phyloP scores from a whole-genome alignment of 2,888 invertebrate genomes.

The Eremobia ochroleuca region DNA sequence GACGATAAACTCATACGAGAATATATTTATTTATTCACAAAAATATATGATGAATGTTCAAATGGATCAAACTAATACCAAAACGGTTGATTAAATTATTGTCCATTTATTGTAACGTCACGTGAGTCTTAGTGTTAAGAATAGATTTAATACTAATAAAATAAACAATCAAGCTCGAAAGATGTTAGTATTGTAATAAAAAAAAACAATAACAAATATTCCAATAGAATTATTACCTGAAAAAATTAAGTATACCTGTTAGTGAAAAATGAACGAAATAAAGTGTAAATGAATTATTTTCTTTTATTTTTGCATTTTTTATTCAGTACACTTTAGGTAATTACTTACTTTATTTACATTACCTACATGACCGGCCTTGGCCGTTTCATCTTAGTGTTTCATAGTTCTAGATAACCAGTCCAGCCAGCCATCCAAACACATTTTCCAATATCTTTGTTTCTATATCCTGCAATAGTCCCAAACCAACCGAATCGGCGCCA shows the following conservation, averaged over 20 bases:
- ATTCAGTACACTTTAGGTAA: background rate
- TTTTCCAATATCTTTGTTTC: too few species aligned
- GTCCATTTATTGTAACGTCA: conserved; percentile 48
- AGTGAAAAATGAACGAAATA: conserved; percentile 71
- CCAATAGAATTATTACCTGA: conserved; percentile 72
- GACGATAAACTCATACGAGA: conserved; percentile 1
- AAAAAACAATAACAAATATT: conserved; percentile 69
- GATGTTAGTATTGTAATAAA: conserved; percentile 51
- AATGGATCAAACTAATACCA: conserved; percentile 9
- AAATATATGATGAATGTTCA: background rate
- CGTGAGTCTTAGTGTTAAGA: conserved; percentile 52
- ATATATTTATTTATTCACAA: background rate
- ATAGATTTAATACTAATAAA: conserved; percentile 53
- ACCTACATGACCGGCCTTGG: too few species aligned
- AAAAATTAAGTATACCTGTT: conserved; percentile 68
- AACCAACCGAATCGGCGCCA: too few species aligned
- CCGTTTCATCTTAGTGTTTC: too few species aligned
- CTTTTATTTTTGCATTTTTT: conserved; percentile 26
- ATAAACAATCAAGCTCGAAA: conserved; percentile 31
- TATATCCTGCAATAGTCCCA: too few species aligned
- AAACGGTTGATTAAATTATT: conserved; percentile 18
- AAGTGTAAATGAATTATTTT: conserved; percentile 63
- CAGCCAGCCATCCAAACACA: too few species aligned
- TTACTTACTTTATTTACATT: too few species aligned
- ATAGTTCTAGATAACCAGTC: too few species aligned